Base-by-base conservation (phyloP, 1,140 invertebrate species). In the Ceratina japonica region DNA sequence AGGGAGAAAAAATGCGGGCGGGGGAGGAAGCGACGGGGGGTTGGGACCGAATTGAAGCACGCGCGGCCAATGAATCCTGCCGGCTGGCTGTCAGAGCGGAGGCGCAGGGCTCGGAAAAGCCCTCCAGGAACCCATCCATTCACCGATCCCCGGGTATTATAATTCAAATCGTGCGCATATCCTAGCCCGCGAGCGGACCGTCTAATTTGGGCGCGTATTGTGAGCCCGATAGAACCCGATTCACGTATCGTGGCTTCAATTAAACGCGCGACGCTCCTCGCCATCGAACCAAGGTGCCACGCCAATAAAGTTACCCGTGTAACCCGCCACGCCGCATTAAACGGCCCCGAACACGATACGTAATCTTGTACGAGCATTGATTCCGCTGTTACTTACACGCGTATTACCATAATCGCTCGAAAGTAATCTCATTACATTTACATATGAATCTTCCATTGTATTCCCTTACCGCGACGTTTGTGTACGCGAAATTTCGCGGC, bases 181-280 rank as follows among this genome's bases (percentile, higher is more conserved):
- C 37, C 37, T 44, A 52, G 18, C 56, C 66, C 75, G 68, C 75
- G 56, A 69, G 66, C 37, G 37, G 37, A 44, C 37, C 44, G 58
- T 71, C 75, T 77, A 77, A 71, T 77, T 71, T 71, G 37, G 66
- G 22, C 66, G 22, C n/a, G 58, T 27, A 62, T 77, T 71, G 75
- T 62, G 44, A 51, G 12, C 3, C 24, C 44, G 27, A 71, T 77
- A 16, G 75, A 71, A 52, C 56, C n/a, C 66, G 66, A 77, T 62
- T 77, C 75, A 71, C 75, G 66, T 62, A 62, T 71, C 58, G n/a
- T 49, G 56, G 66, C 7, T 62, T 52, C 49, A 70, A 77, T 77
- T 77, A 77, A 77, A 76, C 44, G 13, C 56, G 44, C 24, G 24
- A 59, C 10, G 10, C 24, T 4, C 22, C 44, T 52, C 27, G 16